A percentile compares a stretch with the other conserved stretches of the same genome.
Conservation (phyloP, 53 echinoderm and acorn worm genomes). For the Henricia sp. region DNA sequence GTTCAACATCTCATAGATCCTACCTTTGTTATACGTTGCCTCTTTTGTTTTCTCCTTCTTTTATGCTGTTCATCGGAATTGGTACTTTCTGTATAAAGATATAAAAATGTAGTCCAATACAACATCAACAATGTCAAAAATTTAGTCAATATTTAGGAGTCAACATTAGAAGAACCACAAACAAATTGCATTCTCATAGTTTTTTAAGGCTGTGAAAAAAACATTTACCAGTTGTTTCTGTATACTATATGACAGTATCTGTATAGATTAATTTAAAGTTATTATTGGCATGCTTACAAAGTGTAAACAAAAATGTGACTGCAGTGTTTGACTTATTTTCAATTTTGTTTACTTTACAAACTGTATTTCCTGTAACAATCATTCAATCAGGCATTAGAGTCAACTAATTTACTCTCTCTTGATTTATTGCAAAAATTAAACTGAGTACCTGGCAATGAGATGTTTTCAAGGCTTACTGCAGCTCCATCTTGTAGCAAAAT, state of each 20-base stretch:
- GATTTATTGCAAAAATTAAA: not conserved
- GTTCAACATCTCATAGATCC: not conserved
- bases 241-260: no score
- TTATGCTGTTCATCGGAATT: not conserved
- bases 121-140: not conserved
- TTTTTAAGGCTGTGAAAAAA: no score
- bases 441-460: constrained; percentile 9
- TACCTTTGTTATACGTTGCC: not conserved
- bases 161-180: not conserved
- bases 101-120: not conserved
- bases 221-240: no score
- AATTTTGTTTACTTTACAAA: no score
- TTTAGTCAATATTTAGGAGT: not conserved
- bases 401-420: not conserved
- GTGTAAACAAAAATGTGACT: no score
- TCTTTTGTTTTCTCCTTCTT: not conserved
- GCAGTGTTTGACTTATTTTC: no score
- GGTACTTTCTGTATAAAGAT: constrained; percentile 6
- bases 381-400: no score
- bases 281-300: no score
- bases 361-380: no score
- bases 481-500: constrained; percentile 30
- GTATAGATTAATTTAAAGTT: no score
- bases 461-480: constrained; percentile 26
- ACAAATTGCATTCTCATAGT: not conserved